phyloP scores from a whole-genome alignment of 2,888 invertebrate species.

The Drosophila helvetica region DNA sequence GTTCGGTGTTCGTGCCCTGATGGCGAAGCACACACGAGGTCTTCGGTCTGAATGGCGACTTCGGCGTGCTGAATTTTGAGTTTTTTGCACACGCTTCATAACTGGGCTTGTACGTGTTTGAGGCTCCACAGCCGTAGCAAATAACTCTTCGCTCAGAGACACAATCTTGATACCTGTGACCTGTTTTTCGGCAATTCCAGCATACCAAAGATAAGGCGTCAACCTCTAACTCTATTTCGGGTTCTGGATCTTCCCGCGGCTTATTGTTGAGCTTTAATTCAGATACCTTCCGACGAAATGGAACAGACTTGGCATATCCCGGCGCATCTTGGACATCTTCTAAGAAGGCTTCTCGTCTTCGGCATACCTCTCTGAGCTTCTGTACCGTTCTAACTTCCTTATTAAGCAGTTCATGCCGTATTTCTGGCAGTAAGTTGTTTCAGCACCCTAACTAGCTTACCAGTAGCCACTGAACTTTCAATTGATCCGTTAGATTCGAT shows the following conservation, averaged over 20 bases:
- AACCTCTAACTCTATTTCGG: constrained; percentile 3
- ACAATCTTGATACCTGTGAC: too few species aligned
- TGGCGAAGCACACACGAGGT: too few species aligned
- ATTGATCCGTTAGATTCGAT: too few species aligned
- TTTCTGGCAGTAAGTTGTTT: too few species aligned
- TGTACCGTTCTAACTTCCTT: constrained; percentile 1
- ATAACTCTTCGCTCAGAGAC: too few species aligned
- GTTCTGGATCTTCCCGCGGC: not conserved
- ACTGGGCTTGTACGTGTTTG: too few species aligned
- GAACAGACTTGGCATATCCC: not conserved
- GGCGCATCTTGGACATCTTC: not conserved
- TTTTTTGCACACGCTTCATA: too few species aligned
- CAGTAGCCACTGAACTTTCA: too few species aligned
- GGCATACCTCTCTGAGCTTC: constrained; percentile 5
- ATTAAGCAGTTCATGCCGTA: constrained; percentile 11
- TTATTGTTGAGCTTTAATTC: not conserved
- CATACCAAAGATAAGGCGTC: constrained; percentile 12
- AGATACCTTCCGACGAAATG: constrained; percentile 7
- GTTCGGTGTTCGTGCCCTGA: too few species aligned
- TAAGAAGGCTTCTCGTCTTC: constrained; percentile 4
- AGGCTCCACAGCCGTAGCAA: too few species aligned
- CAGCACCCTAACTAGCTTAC: not conserved
- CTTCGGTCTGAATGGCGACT: too few species aligned
- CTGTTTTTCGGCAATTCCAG: constrained; percentile 11
- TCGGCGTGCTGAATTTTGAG: too few species aligned